Percentiles rank a stretch among this genome's conserved stretches.
Evolutionary conservation across 2,888 invertebrate species (phyloP).

Genomic region (Noctua pronuba): DNA sequence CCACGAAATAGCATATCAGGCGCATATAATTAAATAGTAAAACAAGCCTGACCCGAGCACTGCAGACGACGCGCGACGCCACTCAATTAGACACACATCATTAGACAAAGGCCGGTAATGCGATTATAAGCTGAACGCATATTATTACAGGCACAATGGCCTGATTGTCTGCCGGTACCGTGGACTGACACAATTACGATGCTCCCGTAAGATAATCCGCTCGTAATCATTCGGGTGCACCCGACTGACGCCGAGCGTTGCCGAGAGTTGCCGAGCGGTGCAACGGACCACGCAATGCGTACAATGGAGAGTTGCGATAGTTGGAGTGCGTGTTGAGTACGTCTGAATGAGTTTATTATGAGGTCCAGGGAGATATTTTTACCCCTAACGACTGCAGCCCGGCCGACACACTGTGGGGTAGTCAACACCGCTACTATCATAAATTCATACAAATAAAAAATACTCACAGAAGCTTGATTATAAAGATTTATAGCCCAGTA

Average conservation of each 20-base stretch:
- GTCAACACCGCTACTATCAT: neutral
- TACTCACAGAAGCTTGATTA: neutral
- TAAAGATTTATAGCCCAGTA: neutral
- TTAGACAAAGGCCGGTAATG: slow-evolving; percentile 54
- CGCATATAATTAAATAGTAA: slow-evolving; percentile 15
- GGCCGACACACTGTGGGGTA: neutral
- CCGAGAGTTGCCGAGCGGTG: slow-evolving; percentile 20
- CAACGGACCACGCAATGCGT: slow-evolving; percentile 37
- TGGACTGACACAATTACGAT: slow-evolving; percentile 62
- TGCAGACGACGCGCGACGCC: slow-evolving; percentile 28
- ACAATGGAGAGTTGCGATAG: neutral
- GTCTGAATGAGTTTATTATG: slow-evolving; percentile 15
- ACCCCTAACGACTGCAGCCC: neutral
- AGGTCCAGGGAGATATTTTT: neutral
- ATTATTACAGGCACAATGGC: slow-evolving; percentile 55
- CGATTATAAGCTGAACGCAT: slow-evolving; percentile 59
- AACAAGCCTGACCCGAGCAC: neutral
- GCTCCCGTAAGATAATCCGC: slow-evolving; percentile 61
- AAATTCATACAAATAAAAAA: neutral
- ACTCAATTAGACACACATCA: slow-evolving; percentile 56
- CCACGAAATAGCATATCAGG: neutral
- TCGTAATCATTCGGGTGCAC: slow-evolving; percentile 56
- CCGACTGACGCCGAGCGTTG: slow-evolving; percentile 28
- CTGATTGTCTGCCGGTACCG: slow-evolving; percentile 45
- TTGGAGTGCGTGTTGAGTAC: slow-evolving; percentile 30